Evolutionary conservation across 2,797 vertebrate genomes (phyloP).

Genomic region (Peromyscus eremicus): DNA sequence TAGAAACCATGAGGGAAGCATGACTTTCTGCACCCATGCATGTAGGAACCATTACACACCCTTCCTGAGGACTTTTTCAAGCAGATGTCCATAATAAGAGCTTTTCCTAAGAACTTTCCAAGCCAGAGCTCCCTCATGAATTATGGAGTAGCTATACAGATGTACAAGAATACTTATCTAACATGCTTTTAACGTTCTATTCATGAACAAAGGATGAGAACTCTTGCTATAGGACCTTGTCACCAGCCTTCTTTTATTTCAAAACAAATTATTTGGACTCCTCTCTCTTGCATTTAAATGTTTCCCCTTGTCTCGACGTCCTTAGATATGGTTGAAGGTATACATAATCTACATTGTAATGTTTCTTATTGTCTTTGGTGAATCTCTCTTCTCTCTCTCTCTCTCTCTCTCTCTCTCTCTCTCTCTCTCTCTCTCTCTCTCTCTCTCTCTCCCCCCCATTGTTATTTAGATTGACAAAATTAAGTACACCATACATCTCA

Average conservation of each 20-base stretch:
- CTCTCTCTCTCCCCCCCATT: too few species aligned
- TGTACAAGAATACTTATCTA: neutral
- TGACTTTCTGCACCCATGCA: neutral
- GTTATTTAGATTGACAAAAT: neutral
- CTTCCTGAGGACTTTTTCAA: neutral
- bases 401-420: neutral
- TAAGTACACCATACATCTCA: neutral
- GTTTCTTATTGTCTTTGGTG: neutral
- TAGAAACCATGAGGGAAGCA: neutral
- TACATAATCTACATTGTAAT: neutral
- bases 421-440: neutral
- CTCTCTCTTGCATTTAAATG: neutral
- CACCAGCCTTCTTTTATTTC: neutral
- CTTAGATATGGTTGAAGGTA: neutral
- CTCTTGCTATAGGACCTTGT: neutral
- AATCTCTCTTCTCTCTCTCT: neutral
- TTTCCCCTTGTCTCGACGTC: neutral
- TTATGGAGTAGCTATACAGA: neutral
- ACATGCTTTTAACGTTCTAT: neutral
- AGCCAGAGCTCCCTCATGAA: neutral
- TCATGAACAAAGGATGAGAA: neutral
- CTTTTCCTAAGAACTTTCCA: neutral
- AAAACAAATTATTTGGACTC: neutral
- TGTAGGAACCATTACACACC: neutral
- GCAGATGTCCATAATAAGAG: neutral